phyloP scores from a whole-genome alignment of 2,113 vertebrate species.

The Apeltes quadracus region DNA sequence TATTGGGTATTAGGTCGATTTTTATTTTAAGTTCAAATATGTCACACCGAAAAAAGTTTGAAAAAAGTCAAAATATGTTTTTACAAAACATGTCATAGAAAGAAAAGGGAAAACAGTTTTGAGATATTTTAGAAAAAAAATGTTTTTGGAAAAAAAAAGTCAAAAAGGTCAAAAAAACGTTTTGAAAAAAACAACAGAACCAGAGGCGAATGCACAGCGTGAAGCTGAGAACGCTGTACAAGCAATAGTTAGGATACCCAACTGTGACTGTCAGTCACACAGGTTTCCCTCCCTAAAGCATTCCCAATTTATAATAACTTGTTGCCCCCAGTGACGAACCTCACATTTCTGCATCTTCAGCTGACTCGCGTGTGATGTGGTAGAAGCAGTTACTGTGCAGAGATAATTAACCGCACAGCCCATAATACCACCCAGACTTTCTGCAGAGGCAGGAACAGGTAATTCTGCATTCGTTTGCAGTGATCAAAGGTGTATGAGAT shows the following conservation, averaged over 20 bases:
- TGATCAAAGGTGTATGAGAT: slow-evolving; percentile 62
- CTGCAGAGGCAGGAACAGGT: slow-evolving; percentile 39
- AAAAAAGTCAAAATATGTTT: too few species aligned
- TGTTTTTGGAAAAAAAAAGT: too few species aligned
- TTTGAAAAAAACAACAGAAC: neutral
- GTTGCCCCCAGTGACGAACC: neutral
- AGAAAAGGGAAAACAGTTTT: too few species aligned
- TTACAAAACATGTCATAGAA: too few species aligned
- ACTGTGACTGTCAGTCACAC: neutral
- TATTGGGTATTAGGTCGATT: too few species aligned
- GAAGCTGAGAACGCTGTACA: neutral
- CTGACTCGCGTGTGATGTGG: slow-evolving; percentile 8
- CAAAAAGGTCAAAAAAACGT: neutral
- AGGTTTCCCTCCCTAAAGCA: neutral
- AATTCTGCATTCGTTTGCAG: slow-evolving; percentile 48
- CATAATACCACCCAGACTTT: slow-evolving; percentile 25
- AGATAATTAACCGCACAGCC: slow-evolving; percentile 54
- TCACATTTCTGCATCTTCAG: neutral
- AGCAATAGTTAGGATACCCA: neutral
- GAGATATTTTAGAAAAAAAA: too few species aligned
- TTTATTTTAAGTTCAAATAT: too few species aligned
- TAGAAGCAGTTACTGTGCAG: slow-evolving; percentile 32
- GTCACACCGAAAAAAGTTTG: too few species aligned
- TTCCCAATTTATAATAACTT: neutral
- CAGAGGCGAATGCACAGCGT: neutral